Evolutionary conservation across 2,888 invertebrate genomes (phyloP).

Genomic region (Micropterix aruncella): DNA sequence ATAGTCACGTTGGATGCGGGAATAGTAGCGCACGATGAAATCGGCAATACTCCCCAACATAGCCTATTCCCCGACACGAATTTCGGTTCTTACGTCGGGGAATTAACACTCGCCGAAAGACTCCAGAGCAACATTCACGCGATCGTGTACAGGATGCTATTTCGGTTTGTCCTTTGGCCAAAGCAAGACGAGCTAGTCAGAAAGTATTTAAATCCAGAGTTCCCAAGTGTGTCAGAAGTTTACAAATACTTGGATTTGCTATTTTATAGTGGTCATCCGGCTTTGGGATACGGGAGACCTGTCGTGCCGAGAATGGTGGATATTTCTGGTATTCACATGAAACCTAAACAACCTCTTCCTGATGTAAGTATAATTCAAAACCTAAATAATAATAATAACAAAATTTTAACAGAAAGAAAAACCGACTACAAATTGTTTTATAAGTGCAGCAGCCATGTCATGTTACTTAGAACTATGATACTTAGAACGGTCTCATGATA

Average conservation of each 20-base stretch:
- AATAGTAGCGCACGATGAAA: background rate
- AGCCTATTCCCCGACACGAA: background rate
- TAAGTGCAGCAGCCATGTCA: too few species aligned
- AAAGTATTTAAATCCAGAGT: background rate
- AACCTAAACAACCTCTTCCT: too few species aligned
- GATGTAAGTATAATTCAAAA: too few species aligned
- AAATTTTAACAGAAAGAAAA: too few species aligned
- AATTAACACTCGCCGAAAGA: background rate
- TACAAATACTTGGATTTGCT: conserved; percentile 2
- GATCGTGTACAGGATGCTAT: background rate
- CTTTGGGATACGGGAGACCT: conserved; percentile 5
- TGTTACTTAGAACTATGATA: too few species aligned
- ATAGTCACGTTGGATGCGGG: conserved; percentile 2
- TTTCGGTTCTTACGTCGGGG: background rate
- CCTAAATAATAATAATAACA: too few species aligned
- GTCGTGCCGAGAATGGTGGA: conserved; percentile 6
- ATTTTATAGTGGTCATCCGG: conserved; percentile 7
- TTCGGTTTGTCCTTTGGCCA: background rate
- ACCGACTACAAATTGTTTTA: too few species aligned
- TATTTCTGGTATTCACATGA: conserved; percentile 6
- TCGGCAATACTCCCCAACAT: background rate
- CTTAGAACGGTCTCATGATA: too few species aligned
- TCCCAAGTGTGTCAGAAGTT: background rate
- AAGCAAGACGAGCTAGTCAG: background rate
- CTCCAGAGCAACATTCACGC: background rate